phyloP scores from a whole-genome alignment of 2,888 invertebrate species.

The Melieria crassipennis region DNA sequence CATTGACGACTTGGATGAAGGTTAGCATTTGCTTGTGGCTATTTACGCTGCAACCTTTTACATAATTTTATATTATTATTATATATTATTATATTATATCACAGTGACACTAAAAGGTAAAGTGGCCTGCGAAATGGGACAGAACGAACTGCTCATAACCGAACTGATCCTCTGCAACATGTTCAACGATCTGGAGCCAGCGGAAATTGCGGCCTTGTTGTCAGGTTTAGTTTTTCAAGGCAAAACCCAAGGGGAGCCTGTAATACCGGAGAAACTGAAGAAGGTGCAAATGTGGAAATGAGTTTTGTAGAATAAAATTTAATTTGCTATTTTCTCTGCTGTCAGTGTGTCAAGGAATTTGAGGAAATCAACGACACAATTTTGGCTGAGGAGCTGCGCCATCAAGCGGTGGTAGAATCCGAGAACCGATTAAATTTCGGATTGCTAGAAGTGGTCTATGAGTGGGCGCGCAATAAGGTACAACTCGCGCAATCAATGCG shows the following conservation, averaged over 20 bases:
- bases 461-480: slow-evolving; percentile 93
- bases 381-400: slow-evolving; percentile 70
- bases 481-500: background rate
- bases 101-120: slow-evolving; percentile 82
- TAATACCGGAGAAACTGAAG: slow-evolving; percentile 64
- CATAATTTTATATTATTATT: background rate
- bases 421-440: slow-evolving; percentile 85
- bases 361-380: slow-evolving; percentile 76
- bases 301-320: background rate
- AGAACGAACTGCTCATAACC: slow-evolving; percentile 90
- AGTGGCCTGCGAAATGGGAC: slow-evolving; percentile 88
- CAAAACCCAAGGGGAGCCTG: slow-evolving; percentile 71
- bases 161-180: slow-evolving; percentile 92
- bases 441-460: slow-evolving; percentile 92
- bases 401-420: slow-evolving; percentile 61
- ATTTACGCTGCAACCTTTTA: background rate
- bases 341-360: slow-evolving; percentile 77
- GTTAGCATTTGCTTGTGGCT: slow-evolving; percentile 57
- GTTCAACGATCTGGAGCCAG: slow-evolving; percentile 83
- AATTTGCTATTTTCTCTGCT: slow-evolving; percentile 16
- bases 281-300: slow-evolving; percentile 42
- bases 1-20: slow-evolving; percentile 77
- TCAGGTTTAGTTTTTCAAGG: slow-evolving; percentile 94
- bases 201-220: slow-evolving; percentile 93
- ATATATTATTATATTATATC: background rate